Conservation (phyloP, 2,797 vertebrate species). For the Galagoides demidoff region DNA sequence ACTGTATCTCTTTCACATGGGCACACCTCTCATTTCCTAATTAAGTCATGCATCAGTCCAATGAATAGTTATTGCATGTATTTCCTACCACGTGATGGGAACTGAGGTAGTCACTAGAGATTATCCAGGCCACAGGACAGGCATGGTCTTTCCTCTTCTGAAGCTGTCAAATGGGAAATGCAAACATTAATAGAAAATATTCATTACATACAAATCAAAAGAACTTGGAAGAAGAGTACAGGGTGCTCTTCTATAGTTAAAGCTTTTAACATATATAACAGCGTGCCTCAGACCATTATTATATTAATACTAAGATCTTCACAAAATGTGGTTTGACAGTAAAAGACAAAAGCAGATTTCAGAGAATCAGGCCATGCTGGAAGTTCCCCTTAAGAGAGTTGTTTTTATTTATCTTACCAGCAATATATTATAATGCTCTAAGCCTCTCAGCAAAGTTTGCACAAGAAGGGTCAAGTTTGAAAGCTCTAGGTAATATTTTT, state of each 20-base stretch:
- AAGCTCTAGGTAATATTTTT: not conserved
- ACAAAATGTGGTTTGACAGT: not conserved
- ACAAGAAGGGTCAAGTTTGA: not conserved
- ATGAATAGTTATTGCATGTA: not conserved
- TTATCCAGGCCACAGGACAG: not conserved
- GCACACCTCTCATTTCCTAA: not conserved
- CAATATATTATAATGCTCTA: not conserved
- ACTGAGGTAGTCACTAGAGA: not conserved
- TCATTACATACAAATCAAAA: not conserved
- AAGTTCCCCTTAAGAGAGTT: not conserved
- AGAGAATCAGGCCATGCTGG: not conserved
- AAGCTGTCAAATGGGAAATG: not conserved
- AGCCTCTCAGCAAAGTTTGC: not conserved
- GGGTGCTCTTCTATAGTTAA: not conserved
- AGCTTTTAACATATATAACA: not conserved
- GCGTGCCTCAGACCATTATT: not conserved
- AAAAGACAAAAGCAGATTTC: not conserved
- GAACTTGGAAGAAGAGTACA: not conserved
- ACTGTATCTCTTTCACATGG: not conserved
- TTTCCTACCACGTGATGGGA: not conserved
- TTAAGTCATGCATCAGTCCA: not conserved
- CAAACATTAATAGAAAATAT: constrained; percentile 9
- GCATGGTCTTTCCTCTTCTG: not conserved
- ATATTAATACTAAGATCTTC: not conserved
- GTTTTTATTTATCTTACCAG: not conserved